phyloP scores from a whole-genome alignment of 2,113 vertebrate genomes.

The Grus americana region DNA sequence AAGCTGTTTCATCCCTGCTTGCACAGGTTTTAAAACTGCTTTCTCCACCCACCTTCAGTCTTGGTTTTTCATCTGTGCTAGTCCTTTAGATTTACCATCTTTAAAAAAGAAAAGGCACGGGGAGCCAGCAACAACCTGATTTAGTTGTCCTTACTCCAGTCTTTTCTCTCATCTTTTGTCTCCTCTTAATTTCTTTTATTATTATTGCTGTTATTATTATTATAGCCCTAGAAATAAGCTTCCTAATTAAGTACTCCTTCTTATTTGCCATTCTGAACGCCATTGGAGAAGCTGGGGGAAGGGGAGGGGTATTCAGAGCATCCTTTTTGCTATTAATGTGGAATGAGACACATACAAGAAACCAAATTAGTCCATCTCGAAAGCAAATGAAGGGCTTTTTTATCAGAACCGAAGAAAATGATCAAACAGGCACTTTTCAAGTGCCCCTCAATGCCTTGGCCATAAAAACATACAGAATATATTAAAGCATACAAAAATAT shows the following conservation, averaged over 20 bases:
- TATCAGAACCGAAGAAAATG: neutral
- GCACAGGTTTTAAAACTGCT: constrained; percentile 28
- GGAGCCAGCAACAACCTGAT: neutral
- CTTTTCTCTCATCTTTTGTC: neutral
- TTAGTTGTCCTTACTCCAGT: neutral
- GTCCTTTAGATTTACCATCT: neutral
- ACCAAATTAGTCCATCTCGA: neutral
- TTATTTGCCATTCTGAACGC: constrained; percentile 11
- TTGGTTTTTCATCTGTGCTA: constrained; percentile 2
- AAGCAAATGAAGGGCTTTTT: constrained; percentile 5
- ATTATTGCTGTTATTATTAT: neutral
- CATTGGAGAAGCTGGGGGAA: neutral
- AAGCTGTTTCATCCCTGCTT: constrained; percentile 40
- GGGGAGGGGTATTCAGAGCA: neutral
- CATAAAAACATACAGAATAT: neutral
- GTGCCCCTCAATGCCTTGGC: neutral
- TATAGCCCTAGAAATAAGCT: neutral
- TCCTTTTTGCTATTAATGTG: neutral
- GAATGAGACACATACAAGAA: neutral
- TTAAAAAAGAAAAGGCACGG: neutral
- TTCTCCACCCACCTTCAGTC: constrained; percentile 16
- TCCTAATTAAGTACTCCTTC: neutral
- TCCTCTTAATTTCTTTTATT: neutral
- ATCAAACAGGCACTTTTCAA: neutral
- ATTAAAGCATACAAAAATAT: neutral